Evolutionary conservation across 2,113 vertebrate genomes (phyloP).

Genomic region (Puffinus mauretanicus): DNA sequence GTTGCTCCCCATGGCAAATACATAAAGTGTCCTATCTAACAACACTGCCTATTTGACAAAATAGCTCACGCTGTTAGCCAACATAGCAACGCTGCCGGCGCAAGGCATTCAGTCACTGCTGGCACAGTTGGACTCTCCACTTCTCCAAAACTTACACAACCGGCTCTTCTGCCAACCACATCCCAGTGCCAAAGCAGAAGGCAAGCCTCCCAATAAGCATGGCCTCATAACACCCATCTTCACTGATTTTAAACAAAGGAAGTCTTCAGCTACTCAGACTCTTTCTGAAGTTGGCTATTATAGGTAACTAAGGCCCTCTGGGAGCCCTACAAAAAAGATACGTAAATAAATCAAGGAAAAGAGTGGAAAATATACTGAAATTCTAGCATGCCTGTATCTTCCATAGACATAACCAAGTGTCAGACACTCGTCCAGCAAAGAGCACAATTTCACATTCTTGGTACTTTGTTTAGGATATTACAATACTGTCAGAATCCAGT

Average conservation of each 20-base stretch:
- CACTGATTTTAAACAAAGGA: neutral
- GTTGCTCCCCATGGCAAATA: neutral
- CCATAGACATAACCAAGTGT: neutral
- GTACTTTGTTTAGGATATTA: neutral
- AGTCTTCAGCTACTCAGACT: neutral
- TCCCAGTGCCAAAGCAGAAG: neutral
- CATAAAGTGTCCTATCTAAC: neutral
- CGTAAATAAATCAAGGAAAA: neutral
- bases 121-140: neutral
- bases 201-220: neutral
- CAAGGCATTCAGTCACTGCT: neutral
- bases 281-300: neutral
- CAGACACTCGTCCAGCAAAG: neutral
- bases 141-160: neutral
- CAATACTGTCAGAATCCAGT: neutral
- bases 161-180: neutral
- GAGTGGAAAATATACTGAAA: neutral
- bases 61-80: neutral
- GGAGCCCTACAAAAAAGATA: neutral
- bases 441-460: neutral
- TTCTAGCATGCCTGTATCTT: neutral
- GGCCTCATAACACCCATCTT: neutral
- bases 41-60: neutral
- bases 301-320: neutral
- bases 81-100: neutral